These are phyloP conservation scores for Sus scrofa DNA, from an alignment of 2,113 vertebrate species.

Conservation along the genomic window DNA sequence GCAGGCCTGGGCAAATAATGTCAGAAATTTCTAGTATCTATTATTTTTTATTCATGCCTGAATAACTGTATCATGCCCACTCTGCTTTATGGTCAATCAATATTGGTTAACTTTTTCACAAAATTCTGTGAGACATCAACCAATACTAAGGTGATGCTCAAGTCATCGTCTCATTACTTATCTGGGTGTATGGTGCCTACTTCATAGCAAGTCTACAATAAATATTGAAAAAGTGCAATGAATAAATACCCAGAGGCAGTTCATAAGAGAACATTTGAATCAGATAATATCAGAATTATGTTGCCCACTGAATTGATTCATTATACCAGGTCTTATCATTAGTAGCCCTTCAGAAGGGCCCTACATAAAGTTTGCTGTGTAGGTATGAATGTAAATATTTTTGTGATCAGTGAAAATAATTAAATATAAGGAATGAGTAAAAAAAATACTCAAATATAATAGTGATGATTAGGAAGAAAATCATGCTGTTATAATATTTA, in stretches of 20 bases:
- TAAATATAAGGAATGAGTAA: not conserved
- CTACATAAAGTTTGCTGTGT: not conserved
- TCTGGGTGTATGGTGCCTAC: not conserved
- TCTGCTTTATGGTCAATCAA: not conserved
- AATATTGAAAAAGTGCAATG: not conserved
- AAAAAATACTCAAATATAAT: not conserved
- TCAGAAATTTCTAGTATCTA: not conserved
- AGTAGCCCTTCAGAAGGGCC: not conserved
- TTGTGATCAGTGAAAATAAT: not conserved
- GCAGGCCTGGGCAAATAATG: not conserved
- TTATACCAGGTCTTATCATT: not conserved
- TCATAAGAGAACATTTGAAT: not conserved
- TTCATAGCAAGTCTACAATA: not conserved
- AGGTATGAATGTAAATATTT: not conserved
- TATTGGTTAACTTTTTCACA: not conserved
- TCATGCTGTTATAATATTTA: not conserved
- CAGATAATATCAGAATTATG: not conserved
- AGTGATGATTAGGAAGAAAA: not conserved
- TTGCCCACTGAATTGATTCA: not conserved
- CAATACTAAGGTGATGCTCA: not conserved
- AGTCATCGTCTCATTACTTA: not conserved
- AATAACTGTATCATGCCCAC: not conserved
- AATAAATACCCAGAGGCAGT: not conserved
- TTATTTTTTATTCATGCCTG: not conserved
- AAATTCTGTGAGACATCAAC: not conserved